Evolutionary conservation across 2,113 vertebrate genomes (phyloP).

Genomic region (Nanger granti): DNA sequence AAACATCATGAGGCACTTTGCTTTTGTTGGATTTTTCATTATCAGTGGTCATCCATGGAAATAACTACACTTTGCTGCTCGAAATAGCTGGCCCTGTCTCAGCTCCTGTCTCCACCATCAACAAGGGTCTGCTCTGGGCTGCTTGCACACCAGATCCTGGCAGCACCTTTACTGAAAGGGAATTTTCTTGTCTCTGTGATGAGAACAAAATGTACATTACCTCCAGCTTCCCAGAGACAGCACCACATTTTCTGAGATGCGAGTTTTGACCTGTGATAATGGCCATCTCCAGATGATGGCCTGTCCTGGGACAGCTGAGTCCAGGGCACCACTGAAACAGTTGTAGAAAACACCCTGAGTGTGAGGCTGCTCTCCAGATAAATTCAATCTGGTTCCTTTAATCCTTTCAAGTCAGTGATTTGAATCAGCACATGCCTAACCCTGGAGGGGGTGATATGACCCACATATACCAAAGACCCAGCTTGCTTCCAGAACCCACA

Average conservation of each 20-base stretch:
- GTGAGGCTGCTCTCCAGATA: neutral
- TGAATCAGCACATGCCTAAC: neutral
- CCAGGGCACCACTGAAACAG: neutral
- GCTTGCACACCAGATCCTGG: neutral
- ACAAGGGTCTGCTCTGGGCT: neutral
- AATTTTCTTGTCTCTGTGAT: constrained; percentile 30
- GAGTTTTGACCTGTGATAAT: constrained; percentile 34
- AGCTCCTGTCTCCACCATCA: neutral
- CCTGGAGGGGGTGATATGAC: neutral
- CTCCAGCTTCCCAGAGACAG: constrained; percentile 1
- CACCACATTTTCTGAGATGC: neutral
- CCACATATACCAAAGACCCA: too few relatives aligned
- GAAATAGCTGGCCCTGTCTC: neutral
- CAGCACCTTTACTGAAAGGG: neutral
- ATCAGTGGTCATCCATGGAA: neutral
- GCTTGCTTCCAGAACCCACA: neutral
- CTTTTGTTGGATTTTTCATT: neutral
- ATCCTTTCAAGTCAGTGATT: neutral
- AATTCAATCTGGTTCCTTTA: neutral
- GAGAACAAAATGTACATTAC: neutral
- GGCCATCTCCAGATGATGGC: neutral
- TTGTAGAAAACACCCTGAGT: neutral
- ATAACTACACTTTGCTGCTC: neutral
- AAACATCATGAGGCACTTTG: neutral
- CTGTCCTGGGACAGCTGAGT: neutral